Conservation (phyloP, 2,888 invertebrate genomes). For the Oithona nana region DNA sequence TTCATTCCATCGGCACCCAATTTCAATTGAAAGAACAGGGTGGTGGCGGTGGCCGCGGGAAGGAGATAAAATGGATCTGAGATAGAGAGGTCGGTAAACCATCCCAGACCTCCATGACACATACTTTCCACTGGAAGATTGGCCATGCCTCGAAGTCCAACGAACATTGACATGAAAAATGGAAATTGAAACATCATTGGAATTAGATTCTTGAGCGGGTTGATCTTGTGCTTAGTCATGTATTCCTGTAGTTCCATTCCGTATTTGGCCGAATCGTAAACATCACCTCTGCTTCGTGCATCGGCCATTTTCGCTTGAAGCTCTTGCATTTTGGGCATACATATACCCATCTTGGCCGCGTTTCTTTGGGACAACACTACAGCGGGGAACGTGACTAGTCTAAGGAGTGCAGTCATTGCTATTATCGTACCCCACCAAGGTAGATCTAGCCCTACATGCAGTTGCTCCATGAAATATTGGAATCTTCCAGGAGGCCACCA, state of each 20-base stretch:
- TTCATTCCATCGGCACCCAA: slow-evolving; percentile 50
- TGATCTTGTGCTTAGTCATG: slow-evolving; percentile 61
- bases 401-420: slow-evolving; percentile 30
- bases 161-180: slow-evolving; percentile 76
- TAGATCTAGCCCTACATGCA: slow-evolving; percentile 57
- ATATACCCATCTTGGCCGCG: slow-evolving; percentile 57
- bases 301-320: slow-evolving; percentile 67
- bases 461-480: slow-evolving; percentile 55
- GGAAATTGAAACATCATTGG: slow-evolving; percentile 38
- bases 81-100: slow-evolving; percentile 81
- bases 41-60: slow-evolving; percentile 55
- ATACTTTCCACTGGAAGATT: slow-evolving; percentile 76
- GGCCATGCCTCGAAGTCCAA: slow-evolving; percentile 69
- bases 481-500: slow-evolving; percentile 63
- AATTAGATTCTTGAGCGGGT: slow-evolving; percentile 56
- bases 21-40: slow-evolving; percentile 37
- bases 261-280: slow-evolving; percentile 50
- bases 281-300: slow-evolving; percentile 63
- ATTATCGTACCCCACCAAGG: slow-evolving; percentile 84
- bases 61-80: slow-evolving; percentile 72
- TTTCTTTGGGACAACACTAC: slow-evolving; percentile 58
- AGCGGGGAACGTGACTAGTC: slow-evolving; percentile 60
- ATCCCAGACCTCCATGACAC: slow-evolving; percentile 63
- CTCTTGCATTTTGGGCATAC: slow-evolving; percentile 62
- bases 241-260: slow-evolving; percentile 57